phyloP scores from a whole-genome alignment of 2,113 vertebrate genomes.

The Psilopogon haemacephalus region DNA sequence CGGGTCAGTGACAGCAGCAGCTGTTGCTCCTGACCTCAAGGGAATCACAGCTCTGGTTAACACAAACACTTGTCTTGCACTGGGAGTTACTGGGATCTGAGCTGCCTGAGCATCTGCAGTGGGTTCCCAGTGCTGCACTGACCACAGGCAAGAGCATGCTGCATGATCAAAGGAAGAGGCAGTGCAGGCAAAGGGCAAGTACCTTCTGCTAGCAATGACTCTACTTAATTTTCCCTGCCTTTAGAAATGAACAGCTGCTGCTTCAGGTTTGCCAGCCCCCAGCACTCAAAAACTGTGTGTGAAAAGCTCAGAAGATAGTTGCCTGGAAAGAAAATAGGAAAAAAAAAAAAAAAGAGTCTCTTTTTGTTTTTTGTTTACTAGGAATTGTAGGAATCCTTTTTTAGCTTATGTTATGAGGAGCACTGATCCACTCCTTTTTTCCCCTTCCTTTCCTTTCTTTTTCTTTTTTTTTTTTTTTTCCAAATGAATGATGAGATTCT shows the following conservation, averaged over 20 bases:
- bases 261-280: slow-evolving; percentile 47
- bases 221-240: slow-evolving; percentile 1
- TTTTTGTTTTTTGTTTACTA: slow-evolving; percentile 29
- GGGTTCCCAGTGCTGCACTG: background rate
- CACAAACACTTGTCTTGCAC: background rate
- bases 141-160: background rate
- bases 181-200: background rate
- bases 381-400: slow-evolving; percentile 14
- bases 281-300: slow-evolving; percentile 23
- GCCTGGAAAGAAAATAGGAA: background rate
- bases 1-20: slow-evolving; percentile 60
- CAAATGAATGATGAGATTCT: slow-evolving; percentile 22
- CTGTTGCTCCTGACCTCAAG: slow-evolving; percentile 36
- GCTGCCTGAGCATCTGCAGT: background rate
- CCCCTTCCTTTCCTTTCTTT: rapidly evolving
- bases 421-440: background rate
- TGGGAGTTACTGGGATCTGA: background rate
- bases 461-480: background rate
- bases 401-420: background rate
- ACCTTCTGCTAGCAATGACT: background rate
- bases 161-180: background rate
- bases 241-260: slow-evolving; percentile 43
- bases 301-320: slow-evolving; percentile 44
- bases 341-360: background rate
- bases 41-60: background rate